These are phyloP conservation scores for Ianthella basta DNA, from an alignment of 37 sponge, comb jelly and placozoan genomes.

Conservation along the genomic window DNA sequence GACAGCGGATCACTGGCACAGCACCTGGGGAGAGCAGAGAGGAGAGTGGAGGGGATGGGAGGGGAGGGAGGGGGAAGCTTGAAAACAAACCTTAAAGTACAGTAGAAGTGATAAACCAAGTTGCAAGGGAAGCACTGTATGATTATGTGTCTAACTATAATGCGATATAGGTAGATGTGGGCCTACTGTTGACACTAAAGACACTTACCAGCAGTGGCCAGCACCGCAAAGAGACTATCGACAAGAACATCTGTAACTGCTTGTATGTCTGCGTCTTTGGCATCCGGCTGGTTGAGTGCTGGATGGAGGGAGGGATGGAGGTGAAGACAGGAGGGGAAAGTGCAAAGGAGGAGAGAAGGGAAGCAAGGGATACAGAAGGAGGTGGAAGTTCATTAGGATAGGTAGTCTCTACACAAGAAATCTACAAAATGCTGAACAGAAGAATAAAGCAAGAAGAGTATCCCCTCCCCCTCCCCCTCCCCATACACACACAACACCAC, in stretches of 20 bases:
- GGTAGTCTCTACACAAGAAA: background rate
- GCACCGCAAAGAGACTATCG: slow-evolving; percentile 92
- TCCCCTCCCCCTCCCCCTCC: background rate
- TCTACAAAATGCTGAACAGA: background rate
- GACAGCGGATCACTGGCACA: slow-evolving; percentile 96
- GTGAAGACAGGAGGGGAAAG: background rate
- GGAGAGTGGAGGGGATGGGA: background rate
- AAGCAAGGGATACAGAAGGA: background rate
- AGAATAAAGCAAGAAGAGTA: background rate
- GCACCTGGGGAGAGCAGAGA: slow-evolving; percentile 45
- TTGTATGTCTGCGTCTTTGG: slow-evolving; percentile 82
- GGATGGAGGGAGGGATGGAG: background rate
- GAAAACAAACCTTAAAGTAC: too few relatives aligned
- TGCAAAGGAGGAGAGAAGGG: background rate
- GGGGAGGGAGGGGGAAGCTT: background rate
- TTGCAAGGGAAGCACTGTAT: too few relatives aligned
- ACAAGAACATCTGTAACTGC: slow-evolving; percentile 73
- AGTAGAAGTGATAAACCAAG: too few relatives aligned
- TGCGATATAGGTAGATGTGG: too few relatives aligned
- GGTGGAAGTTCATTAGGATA: background rate
- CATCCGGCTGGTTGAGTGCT: slow-evolving; percentile 91
- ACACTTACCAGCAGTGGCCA: slow-evolving; percentile 86
- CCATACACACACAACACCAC: background rate
- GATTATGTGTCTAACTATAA: too few relatives aligned
- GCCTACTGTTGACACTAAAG: too few relatives aligned